Percentiles rank a stretch among this genome's conserved stretches.
Conservation (phyloP, 2,888 invertebrate species). For the Chirona hameri region DNA sequence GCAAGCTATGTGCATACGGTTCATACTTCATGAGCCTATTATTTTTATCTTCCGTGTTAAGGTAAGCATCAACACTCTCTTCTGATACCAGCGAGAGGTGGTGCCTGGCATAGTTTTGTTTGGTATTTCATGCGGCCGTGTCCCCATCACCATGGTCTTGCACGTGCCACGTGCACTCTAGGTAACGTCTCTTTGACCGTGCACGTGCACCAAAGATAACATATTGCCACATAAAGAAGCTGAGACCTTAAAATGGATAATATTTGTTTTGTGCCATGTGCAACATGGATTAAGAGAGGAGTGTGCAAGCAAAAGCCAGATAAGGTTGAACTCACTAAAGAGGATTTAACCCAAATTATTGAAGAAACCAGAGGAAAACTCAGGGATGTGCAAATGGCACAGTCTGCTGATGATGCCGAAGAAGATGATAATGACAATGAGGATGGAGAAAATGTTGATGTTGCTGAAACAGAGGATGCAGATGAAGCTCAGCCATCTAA, state of each 20-base stretch:
- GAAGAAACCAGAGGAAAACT: conserved; percentile 65
- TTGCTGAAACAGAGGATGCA: background rate
- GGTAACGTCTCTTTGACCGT: no score
- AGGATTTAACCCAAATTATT: conserved; percentile 71
- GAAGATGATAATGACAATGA: conserved; percentile 25
- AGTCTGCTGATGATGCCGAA: conserved; percentile 31
- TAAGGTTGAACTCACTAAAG: conserved; percentile 64
- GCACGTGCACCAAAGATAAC: no score
- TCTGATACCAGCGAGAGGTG: no score
- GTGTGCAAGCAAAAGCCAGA: conserved; percentile 37
- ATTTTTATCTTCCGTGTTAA: no score
- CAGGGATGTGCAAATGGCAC: conserved; percentile 46
- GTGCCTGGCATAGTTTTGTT: no score
- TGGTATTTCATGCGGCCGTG: no score
- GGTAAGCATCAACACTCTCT: no score
- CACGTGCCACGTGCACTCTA: no score
- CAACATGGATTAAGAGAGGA: conserved; percentile 37
- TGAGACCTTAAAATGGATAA: background rate
- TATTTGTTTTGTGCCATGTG: conserved; percentile 37
- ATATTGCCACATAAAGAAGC: no score
- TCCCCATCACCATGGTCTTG: no score
- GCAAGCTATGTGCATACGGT: no score
- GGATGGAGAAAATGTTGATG: background rate
- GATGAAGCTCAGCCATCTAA: background rate
- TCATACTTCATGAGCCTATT: no score